Conservation (phyloP, 2,797 vertebrate species). For the Percopsis omiscomaycus region DNA sequence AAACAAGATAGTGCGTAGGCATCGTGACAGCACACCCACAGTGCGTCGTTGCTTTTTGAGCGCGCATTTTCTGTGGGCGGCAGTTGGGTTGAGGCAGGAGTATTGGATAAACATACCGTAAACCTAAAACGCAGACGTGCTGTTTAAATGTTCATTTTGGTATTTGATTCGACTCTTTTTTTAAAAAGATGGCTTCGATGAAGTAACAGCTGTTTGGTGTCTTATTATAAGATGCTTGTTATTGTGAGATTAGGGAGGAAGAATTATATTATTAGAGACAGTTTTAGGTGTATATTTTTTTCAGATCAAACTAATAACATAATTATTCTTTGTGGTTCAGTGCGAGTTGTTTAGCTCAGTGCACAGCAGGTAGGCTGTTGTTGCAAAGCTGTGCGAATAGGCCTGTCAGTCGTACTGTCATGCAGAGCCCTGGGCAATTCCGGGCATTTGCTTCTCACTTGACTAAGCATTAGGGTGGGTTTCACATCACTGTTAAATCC, state of each 20-base stretch:
- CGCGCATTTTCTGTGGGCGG: background rate
- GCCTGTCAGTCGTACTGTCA: conserved; percentile 27
- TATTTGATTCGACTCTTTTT: too few species aligned
- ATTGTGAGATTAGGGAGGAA: too few species aligned
- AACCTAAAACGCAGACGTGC: too few species aligned
- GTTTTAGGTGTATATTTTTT: too few species aligned
- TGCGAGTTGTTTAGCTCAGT: background rate
- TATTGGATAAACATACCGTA: too few species aligned
- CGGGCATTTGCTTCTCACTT: conserved; percentile 43
- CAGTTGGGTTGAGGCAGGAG: too few species aligned
- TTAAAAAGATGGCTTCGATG: too few species aligned
- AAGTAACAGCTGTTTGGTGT: too few species aligned
- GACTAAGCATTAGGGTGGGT: conserved; percentile 54
- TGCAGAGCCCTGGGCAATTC: conserved; percentile 35
- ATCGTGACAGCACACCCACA: conserved; percentile 43
- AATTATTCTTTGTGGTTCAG: background rate
- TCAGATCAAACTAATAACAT: too few species aligned
- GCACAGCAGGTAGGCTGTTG: background rate
- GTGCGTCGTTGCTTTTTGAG: conserved; percentile 21
- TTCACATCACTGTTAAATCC: conserved; percentile 47
- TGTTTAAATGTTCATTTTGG: too few species aligned
- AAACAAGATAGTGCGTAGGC: conserved; percentile 56
- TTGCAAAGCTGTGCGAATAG: conserved; percentile 10
- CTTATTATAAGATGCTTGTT: too few species aligned
- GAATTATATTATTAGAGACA: too few species aligned